phyloP scores from a whole-genome alignment of 2,113 vertebrate genomes.

The Garra rufa region DNA sequence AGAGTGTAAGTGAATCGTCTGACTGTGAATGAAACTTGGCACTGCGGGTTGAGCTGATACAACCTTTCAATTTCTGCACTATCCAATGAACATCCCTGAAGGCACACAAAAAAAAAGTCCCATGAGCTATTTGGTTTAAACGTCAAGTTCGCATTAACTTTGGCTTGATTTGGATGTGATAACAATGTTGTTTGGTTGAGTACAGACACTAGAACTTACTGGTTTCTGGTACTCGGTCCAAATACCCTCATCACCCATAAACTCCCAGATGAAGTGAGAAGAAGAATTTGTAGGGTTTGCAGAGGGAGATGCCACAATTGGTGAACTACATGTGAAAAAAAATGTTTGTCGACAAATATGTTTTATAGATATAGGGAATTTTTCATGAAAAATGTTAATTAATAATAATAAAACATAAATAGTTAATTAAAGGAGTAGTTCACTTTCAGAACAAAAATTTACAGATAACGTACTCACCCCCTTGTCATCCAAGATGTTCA shows the following conservation, averaged over 20 bases:
- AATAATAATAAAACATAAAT: too few relatives aligned
- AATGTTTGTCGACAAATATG: not conserved
- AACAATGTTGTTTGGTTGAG: too few relatives aligned
- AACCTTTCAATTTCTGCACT: conserved; percentile 64
- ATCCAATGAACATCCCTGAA: conserved; percentile 63
- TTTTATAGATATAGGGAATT: not conserved
- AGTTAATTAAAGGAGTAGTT: too few relatives aligned
- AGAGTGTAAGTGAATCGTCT: conserved; percentile 54
- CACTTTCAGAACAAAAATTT: too few relatives aligned
- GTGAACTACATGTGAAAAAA: conserved; percentile 19
- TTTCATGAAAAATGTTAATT: not conserved
- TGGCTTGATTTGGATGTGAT: too few relatives aligned
- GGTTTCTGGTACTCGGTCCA: conserved; percentile 70
- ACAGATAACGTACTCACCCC: too few relatives aligned
- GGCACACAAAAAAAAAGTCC: not conserved
- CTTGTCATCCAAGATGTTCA: too few relatives aligned
- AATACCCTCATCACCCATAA: conserved; percentile 63
- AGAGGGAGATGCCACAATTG: conserved; percentile 26
- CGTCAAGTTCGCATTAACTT: not conserved
- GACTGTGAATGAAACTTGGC: conserved; percentile 55
- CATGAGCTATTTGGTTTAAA: not conserved
- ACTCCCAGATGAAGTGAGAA: conserved; percentile 66
- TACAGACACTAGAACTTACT: conserved; percentile 56
- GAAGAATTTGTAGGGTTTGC: conserved; percentile 14
- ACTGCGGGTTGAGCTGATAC: conserved; percentile 63